phyloP scores from a whole-genome alignment of 2,888 invertebrate genomes.

The Corbicula japonica region DNA sequence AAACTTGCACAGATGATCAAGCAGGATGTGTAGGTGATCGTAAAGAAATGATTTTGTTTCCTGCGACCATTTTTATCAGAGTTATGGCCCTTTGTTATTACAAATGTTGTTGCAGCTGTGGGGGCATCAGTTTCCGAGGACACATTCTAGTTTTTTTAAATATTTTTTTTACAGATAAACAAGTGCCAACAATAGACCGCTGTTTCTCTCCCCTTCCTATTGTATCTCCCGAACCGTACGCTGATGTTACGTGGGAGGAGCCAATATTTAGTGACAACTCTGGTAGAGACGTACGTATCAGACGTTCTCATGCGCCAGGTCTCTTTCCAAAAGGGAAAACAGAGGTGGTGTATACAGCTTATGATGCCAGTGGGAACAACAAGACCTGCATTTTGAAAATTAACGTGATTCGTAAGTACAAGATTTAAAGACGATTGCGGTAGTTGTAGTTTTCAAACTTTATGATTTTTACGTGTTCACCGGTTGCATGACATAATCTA shows the following conservation, averaged over 20 bases:
- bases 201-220: slow-evolving; percentile 90
- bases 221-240: slow-evolving; percentile 76
- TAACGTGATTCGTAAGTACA: slow-evolving; percentile 86
- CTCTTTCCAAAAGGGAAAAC: slow-evolving; percentile 89
- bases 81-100: too few species aligned
- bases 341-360: slow-evolving; percentile 89
- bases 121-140: too few species aligned
- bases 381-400: slow-evolving; percentile 89
- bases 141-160: too few species aligned
- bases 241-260: slow-evolving; percentile 88
- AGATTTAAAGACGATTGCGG: too few species aligned
- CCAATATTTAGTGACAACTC: slow-evolving; percentile 89
- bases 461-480: too few species aligned
- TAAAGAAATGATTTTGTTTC: too few species aligned
- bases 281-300: slow-evolving; percentile 81
- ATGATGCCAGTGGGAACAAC: slow-evolving; percentile 89
- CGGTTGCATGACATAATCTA: too few species aligned
- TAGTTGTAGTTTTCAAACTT: too few species aligned
- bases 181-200: slow-evolving; percentile 88
- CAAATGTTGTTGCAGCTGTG: too few species aligned
- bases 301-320: slow-evolving; percentile 85
- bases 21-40: too few species aligned
- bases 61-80: too few species aligned
- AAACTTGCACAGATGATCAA: too few species aligned
- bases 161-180: slow-evolving; percentile 88